Conservation (phyloP, 2,888 invertebrate species). For the Mesorhabditis belari region DNA sequence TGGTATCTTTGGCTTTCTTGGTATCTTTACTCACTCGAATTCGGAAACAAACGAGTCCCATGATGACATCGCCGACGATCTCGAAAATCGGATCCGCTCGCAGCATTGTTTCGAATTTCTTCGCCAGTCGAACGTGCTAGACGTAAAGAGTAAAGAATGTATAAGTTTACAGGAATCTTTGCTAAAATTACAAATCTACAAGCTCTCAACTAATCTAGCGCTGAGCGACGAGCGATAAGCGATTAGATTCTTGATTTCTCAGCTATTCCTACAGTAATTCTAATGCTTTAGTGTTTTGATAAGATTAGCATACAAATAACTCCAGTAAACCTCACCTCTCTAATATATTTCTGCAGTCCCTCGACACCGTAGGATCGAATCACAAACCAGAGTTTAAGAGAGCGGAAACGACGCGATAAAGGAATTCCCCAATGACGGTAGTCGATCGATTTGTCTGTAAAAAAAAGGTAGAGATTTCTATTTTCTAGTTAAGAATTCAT, state of each 20-base stretch:
- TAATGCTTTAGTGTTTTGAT: too few species aligned
- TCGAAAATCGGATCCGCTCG: slow-evolving; percentile 50
- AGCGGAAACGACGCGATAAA: slow-evolving; percentile 83
- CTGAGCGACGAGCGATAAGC: not conserved
- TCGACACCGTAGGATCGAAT: slow-evolving; percentile 85
- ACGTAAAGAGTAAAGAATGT: not conserved
- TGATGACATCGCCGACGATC: slow-evolving; percentile 49
- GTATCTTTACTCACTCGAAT: slow-evolving; percentile 29
- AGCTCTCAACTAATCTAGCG: too few species aligned
- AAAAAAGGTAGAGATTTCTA: not conserved
- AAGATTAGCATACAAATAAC: too few species aligned
- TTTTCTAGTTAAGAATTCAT: not conserved
- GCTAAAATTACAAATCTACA: too few species aligned
- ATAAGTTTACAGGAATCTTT: too few species aligned
- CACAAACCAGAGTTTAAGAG: slow-evolving; percentile 95
- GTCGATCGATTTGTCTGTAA: slow-evolving; percentile 62
- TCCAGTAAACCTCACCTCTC: slow-evolving; percentile 66
- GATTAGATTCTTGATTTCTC: not conserved
- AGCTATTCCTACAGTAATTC: not conserved
- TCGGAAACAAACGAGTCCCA: slow-evolving; percentile 53
- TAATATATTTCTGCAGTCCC: slow-evolving; percentile 83
- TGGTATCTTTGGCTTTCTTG: not conserved
- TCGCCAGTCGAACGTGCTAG: slow-evolving; percentile 51
- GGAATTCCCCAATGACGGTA: slow-evolving; percentile 98
- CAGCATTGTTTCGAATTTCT: slow-evolving; percentile 48